phyloP scores from a whole-genome alignment of 30 jellyfish, hydroid and myxozoan genomes.

The Mastigias papua region DNA sequence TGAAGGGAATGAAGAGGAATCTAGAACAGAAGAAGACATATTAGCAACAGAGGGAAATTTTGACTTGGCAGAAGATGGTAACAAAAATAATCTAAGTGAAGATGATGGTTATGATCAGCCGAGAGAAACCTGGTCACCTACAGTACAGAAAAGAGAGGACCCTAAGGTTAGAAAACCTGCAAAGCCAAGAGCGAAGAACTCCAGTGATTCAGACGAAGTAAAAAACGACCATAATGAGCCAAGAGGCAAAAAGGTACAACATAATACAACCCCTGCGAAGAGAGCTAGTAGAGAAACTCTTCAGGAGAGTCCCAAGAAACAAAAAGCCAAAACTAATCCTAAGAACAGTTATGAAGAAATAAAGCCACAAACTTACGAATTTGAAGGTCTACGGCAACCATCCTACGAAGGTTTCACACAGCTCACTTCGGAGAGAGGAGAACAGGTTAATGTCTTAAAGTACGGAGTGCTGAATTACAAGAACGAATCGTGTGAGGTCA shows the following conservation, averaged over 20 bases:
- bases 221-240: not conserved
- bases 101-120: conserved; percentile 24
- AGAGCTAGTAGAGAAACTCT: not conserved
- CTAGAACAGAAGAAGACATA: not conserved
- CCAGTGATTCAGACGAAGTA: conserved; percentile 21
- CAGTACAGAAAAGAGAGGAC: not conserved
- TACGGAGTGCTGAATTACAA: conserved; percentile 68
- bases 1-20: not conserved
- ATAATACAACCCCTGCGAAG: not conserved
- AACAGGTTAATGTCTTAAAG: conserved; percentile 57
- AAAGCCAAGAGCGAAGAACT: not conserved
- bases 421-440: conserved; percentile 75
- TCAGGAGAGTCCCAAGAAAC: not conserved
- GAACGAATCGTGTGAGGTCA: conserved; percentile 70
- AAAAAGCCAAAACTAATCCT: not conserved
- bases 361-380: conserved; percentile 9
- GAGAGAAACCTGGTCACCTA: conserved; percentile 68
- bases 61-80: not conserved
- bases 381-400: conserved; percentile 49
- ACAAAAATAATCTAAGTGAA: not conserved
- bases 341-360: not conserved
- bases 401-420: conserved; percentile 56
- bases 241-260: not conserved
- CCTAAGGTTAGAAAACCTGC: not conserved
- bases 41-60: not conserved